A percentile compares a stretch with the other conserved stretches of the same genome.
Conservation (phyloP, 2,888 invertebrate species). For the Drosophila borborema region DNA sequence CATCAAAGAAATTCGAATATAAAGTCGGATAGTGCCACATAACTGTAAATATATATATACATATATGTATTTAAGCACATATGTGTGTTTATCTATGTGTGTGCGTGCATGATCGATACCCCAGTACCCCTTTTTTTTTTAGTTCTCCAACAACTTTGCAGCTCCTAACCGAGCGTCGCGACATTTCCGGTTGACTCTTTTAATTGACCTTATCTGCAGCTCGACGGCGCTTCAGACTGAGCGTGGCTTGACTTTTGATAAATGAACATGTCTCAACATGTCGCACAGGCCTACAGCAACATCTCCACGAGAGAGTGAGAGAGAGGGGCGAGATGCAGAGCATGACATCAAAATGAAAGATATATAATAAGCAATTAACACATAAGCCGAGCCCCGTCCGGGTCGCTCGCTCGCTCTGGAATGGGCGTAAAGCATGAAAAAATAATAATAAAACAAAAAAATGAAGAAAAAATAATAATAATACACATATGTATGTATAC, state of each 20-base stretch:
- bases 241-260: conserved; percentile 79
- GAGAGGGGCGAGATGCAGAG: conserved; percentile 13
- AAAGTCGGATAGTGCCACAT: neutral
- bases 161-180: conserved; percentile 72
- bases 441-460: conserved; percentile 26
- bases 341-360: conserved; percentile 75
- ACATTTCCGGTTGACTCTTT: conserved; percentile 84
- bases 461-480: conserved; percentile 27
- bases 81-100: conserved; percentile 3
- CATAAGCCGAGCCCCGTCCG: conserved; percentile 49
- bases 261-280: conserved; percentile 71
- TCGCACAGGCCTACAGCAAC: conserved; percentile 1
- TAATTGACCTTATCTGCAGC: conserved; percentile 83
- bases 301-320: conserved; percentile 27
- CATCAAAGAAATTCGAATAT: neutral
- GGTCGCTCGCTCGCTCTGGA: conserved; percentile 32
- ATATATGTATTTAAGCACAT: neutral
- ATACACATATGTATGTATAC: conserved; percentile 12
- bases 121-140: conserved; percentile 6
- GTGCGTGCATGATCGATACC: conserved; percentile 28
- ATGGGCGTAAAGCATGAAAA: conserved; percentile 71
- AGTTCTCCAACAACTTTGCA: conserved; percentile 32
- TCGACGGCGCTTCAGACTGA: conserved; percentile 54
- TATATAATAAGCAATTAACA: conserved; percentile 80
- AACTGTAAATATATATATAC: neutral